A percentile compares a stretch with the other conserved stretches of the same genome.
These are phyloP conservation scores for Glossosoma conforme DNA, from an alignment of 1,140 invertebrate species.

Conservation along the genomic window DNA sequence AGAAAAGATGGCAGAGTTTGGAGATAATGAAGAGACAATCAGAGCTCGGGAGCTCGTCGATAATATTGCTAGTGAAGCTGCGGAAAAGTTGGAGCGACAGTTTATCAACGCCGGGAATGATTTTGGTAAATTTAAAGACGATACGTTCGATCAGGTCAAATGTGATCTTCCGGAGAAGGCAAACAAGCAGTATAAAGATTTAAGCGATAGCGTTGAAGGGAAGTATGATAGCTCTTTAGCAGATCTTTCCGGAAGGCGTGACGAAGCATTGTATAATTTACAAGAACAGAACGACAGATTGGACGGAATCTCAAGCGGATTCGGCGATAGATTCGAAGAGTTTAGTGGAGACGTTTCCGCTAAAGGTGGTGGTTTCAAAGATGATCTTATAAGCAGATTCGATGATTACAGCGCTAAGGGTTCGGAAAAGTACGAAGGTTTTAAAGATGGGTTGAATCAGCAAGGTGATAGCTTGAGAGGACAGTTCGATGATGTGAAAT, in stretches of 20 bases:
- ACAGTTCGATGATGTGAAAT: constrained; percentile 2
- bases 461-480: background rate
- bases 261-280: constrained; percentile 33
- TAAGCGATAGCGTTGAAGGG: constrained; percentile 30
- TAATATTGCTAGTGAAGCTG: constrained; percentile 3
- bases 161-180: constrained; percentile 26
- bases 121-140: constrained; percentile 33
- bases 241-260: constrained; percentile 30
- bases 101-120: constrained; percentile 34
- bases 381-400: background rate
- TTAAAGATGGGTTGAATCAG: background rate
- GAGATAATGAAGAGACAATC: constrained; percentile 7
- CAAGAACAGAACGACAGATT: constrained; percentile 30
- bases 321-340: background rate
- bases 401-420: background rate
- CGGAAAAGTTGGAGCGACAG: constrained; percentile 6
- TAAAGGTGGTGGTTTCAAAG: background rate
- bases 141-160: constrained; percentile 27
- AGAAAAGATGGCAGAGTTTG: constrained; percentile 13
- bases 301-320: constrained; percentile 8
- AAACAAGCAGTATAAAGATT: constrained; percentile 16
- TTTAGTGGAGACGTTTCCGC: background rate
- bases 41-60: constrained; percentile 5
- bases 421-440: background rate
- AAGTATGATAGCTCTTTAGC: constrained; percentile 31